These are phyloP conservation scores for Notiomystis cincta DNA, from an alignment of 2,113 vertebrate genomes.

Conservation along the genomic window DNA sequence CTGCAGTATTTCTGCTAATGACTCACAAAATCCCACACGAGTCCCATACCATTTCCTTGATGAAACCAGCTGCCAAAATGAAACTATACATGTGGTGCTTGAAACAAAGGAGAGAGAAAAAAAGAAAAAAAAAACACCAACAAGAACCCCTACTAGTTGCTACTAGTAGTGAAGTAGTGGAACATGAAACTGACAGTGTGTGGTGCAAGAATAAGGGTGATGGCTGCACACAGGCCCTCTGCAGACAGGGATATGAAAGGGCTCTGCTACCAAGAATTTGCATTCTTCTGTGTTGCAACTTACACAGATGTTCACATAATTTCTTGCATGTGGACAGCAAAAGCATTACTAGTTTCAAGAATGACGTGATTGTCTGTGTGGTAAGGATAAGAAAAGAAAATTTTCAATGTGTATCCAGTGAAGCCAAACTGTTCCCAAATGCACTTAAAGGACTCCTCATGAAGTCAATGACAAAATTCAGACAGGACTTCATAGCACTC, in stretches of 20 bases:
- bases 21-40: constrained; percentile 9
- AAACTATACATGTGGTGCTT: not conserved
- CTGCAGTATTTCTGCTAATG: constrained; percentile 9
- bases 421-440: not conserved
- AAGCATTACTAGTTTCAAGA: constrained; percentile 56
- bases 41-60: constrained; percentile 19
- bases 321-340: constrained; percentile 63
- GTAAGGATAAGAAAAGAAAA: constrained; percentile 17
- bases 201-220: not conserved
- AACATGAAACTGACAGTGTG: not conserved
- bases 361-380: constrained; percentile 30
- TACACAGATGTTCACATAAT: constrained; percentile 63
- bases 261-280: constrained; percentile 54
- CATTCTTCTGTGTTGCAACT: constrained; percentile 40
- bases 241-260: constrained; percentile 49
- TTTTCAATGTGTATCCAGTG: not conserved
- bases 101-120: not conserved
- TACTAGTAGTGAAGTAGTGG: not conserved
- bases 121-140: not conserved
- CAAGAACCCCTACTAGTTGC: not conserved
- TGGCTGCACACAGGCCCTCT: not conserved
- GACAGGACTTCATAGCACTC: not conserved
- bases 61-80: not conserved
- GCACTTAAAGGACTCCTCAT: not conserved
- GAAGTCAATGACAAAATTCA: constrained; percentile 17